These are phyloP conservation scores for Lipophrys pholis DNA, from an alignment of 2,113 vertebrate genomes.

Conservation along the genomic window DNA sequence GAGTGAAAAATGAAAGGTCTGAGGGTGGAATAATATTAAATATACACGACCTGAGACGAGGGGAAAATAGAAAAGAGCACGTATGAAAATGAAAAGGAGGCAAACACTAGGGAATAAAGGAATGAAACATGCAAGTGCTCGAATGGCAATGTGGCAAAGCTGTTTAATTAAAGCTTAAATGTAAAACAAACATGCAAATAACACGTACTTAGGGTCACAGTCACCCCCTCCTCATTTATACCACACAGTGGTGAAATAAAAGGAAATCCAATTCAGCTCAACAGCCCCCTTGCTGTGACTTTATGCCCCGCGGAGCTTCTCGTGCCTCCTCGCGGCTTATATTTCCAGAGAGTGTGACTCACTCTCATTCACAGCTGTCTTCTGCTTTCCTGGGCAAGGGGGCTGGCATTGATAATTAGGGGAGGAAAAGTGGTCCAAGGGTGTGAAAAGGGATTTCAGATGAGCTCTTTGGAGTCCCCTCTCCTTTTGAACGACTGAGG, in stretches of 20 bases:
- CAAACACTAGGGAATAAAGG: not conserved
- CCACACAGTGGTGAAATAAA: constrained; percentile 39
- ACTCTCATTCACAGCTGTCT: constrained; percentile 44
- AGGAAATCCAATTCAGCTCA: constrained; percentile 34
- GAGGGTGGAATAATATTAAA: not conserved
- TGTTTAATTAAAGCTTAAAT: constrained; percentile 8
- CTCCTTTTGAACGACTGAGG: constrained; percentile 31
- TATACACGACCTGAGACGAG: not conserved
- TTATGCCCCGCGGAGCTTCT: constrained; percentile 40
- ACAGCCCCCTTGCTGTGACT: constrained; percentile 33
- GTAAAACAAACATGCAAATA: constrained; percentile 25
- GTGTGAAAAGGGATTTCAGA: constrained; percentile 43
- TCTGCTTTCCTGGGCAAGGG: constrained; percentile 33
- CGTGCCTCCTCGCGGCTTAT: constrained; percentile 38
- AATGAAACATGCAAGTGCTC: not conserved
- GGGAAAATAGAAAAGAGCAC: not conserved
- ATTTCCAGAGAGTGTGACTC: constrained; percentile 66
- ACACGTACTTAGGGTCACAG: constrained; percentile 12
- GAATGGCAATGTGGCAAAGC: not conserved
- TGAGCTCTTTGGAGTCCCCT: constrained; percentile 39
- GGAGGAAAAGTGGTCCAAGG: constrained; percentile 56
- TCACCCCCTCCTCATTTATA: not conserved
- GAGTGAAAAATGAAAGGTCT: not conserved
- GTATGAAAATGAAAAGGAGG: not conserved
- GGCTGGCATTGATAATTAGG: constrained; percentile 51